Evolutionary conservation across 2,113 vertebrate genomes (phyloP), one percentile per base, ranked within the genome.

Genomic region (Aldabrachelys gigantea): DNA sequence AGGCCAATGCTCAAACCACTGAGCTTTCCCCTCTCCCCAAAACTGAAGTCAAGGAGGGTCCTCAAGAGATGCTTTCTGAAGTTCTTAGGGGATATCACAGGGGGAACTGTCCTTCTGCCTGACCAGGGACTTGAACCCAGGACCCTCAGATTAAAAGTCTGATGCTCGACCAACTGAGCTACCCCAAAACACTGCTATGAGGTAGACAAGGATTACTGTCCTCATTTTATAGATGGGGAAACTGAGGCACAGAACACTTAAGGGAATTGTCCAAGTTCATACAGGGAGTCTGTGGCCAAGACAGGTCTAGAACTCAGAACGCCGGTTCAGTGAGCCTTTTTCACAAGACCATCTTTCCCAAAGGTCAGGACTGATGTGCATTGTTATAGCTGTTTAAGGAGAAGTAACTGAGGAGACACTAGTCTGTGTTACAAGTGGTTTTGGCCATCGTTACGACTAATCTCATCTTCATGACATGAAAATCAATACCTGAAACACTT

Each of bases 391-490:
- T 59, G 5, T 54, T 52, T 84, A n/a, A 65, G 49, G 85, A 9
- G 5, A 8, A 80, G 41, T 57, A 86, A 56, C 35, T 50, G 38
- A 47, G 41, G 92, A 93, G 89, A 49, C 57, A 81, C 5, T 25
- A 57, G 3, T 27, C 2, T 3, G 25, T 27, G 16, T 41, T 84
- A 72, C 31, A 96, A 86, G 24, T 91, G 47, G 38, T 22, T 82
- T 29, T 53, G 69, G 22, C 47, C 14, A 69, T 2, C 89, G 50
- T 65, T 65, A 81, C 56, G 31, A 90, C 7, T 22, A 91, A 85
- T 76, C 44, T 85, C 6, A 72, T 82, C 85, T 89, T 87, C 85
- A 44, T 57, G 49, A 92, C 14, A 82, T n/a, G 96, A 89, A 93
- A 92, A 44, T 50, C 50, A 86, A 6, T 75, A 85, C 31, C 82